phyloP scores from a whole-genome alignment of 2,888 invertebrate species.

The Tenthredo mesomela region DNA sequence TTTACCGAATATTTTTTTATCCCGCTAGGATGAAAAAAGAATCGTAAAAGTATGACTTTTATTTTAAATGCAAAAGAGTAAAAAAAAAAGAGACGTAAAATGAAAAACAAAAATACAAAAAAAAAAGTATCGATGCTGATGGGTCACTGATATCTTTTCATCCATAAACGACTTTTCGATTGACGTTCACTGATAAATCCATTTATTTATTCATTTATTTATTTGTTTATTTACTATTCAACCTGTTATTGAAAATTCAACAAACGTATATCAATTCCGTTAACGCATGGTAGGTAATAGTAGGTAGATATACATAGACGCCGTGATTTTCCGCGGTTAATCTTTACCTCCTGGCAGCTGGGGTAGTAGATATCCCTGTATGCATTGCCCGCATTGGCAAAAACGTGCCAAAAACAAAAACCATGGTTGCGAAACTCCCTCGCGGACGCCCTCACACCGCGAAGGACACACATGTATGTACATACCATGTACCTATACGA shows the following conservation, averaged over 20 bases:
- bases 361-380: not conserved
- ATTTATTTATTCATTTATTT: not conserved
- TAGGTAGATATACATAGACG: not conserved
- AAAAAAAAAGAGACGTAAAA: not conserved
- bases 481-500: not conserved
- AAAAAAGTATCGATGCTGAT: not conserved
- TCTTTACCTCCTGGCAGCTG: conserved; percentile 3
- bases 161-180: not conserved
- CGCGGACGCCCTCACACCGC: not conserved
- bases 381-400: conserved; percentile 1
- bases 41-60: not conserved
- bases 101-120: not conserved
- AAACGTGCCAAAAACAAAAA: conserved; percentile 38
- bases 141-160: not conserved
- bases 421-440: not conserved
- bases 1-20: not conserved
- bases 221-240: not conserved
- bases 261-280: not conserved
- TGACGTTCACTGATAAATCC: not conserved
- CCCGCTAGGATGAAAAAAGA: not conserved
- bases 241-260: not conserved
- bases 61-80: not conserved
- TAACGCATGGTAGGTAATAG: not conserved
- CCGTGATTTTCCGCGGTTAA: not conserved
- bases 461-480: not conserved